Conservation (phyloP, 2,113 vertebrate genomes). For the Setophaga petechia region DNA sequence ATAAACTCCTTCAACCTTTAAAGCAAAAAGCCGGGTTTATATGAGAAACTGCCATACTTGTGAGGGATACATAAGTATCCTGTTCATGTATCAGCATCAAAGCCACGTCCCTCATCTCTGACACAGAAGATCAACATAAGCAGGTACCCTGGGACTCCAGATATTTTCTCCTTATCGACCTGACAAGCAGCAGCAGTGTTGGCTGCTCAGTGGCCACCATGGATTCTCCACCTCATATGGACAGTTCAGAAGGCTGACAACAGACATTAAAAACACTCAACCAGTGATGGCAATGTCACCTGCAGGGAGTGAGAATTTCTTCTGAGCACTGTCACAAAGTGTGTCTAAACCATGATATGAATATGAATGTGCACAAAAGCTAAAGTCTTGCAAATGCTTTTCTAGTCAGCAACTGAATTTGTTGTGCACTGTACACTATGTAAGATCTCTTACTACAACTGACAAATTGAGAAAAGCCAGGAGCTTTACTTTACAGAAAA, state of each 20-base stretch:
- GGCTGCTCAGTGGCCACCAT: neutral
- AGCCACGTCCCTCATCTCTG: neutral
- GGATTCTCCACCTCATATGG: neutral
- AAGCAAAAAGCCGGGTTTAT: neutral
- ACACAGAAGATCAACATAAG: neutral
- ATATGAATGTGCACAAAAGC: neutral
- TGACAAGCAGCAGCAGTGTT: neutral
- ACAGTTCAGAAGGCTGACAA: neutral
- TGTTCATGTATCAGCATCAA: neutral
- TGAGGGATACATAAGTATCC: neutral
- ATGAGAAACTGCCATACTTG: neutral
- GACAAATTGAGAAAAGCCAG: neutral
- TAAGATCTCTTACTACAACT: neutral
- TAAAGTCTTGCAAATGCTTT: neutral
- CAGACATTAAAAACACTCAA: neutral
- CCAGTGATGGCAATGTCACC: neutral
- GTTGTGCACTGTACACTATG: neutral
- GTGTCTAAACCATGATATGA: neutral
- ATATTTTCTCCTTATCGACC: neutral
- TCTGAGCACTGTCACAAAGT: neutral
- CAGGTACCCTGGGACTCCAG: neutral
- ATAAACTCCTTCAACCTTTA: neutral
- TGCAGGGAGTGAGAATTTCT: neutral
- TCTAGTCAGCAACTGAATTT: neutral
- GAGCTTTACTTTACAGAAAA: neutral